Base-by-base conservation (phyloP, 2,888 invertebrate species). In the Microdon myrmicae region DNA sequence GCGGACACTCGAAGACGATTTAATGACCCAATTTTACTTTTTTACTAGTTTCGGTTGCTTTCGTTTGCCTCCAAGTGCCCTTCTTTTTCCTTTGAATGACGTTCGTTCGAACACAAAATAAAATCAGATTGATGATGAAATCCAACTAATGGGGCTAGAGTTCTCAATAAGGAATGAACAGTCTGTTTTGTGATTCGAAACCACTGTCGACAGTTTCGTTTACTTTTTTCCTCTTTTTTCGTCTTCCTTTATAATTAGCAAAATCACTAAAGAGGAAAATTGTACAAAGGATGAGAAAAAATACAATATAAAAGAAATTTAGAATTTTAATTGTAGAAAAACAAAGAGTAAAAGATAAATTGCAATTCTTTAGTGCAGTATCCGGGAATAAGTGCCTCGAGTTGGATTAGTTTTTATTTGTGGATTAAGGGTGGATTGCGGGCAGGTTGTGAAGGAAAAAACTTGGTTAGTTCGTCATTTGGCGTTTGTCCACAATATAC, bases 21-120 rank as follows among this genome's bases (percentile, higher is more conserved):
- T 48, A 56, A 56, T 56, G 56, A 43, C 41, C 56, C 37, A 25
- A 55, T 44, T 55, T 44, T 28, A 23, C 38, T 31, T 54, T 25
- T 26, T 12, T 13, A 32, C 41, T 34, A 34, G n/a, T 17, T 34
- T 35, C 19, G 19, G 10, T 38, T 31, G 5, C 20, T 20, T 26
- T 6, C 8, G 22, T 32, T 19, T 17, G 2, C 2, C 1, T 9
- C 14, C 14, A 19, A 22, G n/a, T n/a, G n/a, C n/a, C n/a, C n/a
- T n/a, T n/a, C n/a, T n/a, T 29, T 25, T 17, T 22, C 12, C 9
- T 49, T 25, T 17, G 17, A 2, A 9, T 8, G 4, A 13, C 14
- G 22, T 23, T 10, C 10, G 10, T n/a, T 17, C n/a, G 9, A 6
- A 44, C 29, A 38, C n/a, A 35, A 7, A 4, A 20, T n/a, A 31